phyloP scores from a whole-genome alignment of 1,140 invertebrate species.

The Theocolax elegans region DNA sequence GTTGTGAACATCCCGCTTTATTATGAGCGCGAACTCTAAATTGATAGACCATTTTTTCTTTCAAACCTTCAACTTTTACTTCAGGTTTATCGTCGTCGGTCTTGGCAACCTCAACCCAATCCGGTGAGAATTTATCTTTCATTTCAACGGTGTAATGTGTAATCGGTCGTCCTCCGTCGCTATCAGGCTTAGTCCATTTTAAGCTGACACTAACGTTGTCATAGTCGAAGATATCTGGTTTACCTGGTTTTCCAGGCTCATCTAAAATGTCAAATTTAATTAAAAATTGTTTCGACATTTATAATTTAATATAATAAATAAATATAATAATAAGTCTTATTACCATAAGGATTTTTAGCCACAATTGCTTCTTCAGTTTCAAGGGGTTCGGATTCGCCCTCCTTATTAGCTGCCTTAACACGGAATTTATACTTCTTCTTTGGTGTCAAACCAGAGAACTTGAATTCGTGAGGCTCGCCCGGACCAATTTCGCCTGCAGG shows the following conservation, averaged over 20 bases:
- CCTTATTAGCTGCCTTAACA: constrained; percentile 98
- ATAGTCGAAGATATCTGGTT: constrained; percentile 93
- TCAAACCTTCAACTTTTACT: constrained; percentile 85
- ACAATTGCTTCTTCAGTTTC: constrained; percentile 88
- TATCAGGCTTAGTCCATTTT: constrained; percentile 89
- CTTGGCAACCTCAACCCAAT: constrained; percentile 89
- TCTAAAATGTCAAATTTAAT: constrained; percentile 67
- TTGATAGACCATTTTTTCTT: constrained; percentile 93
- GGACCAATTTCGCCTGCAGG: constrained; percentile 91
- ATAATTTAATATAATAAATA: constrained; percentile 36
- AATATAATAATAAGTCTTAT: constrained; percentile 41
- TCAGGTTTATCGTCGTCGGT: constrained; percentile 82
- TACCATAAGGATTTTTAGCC: constrained; percentile 97
- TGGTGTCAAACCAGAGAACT: constrained; percentile 91
- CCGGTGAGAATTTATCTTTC: constrained; percentile 92
- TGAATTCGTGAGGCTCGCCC: constrained; percentile 79
- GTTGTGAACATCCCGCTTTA: constrained; percentile 86
- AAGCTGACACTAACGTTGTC: constrained; percentile 91
- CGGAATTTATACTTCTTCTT: constrained; percentile 99
- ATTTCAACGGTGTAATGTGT: constrained; percentile 95
- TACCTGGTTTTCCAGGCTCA: constrained; percentile 87
- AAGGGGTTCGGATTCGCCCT: constrained; percentile 96
- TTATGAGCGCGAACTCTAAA: constrained; percentile 93
- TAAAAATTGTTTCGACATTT: neutral
- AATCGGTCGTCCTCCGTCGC: constrained; percentile 95